Conservation (phyloP, 2,888 invertebrate species). For the Uropetala carovei region DNA sequence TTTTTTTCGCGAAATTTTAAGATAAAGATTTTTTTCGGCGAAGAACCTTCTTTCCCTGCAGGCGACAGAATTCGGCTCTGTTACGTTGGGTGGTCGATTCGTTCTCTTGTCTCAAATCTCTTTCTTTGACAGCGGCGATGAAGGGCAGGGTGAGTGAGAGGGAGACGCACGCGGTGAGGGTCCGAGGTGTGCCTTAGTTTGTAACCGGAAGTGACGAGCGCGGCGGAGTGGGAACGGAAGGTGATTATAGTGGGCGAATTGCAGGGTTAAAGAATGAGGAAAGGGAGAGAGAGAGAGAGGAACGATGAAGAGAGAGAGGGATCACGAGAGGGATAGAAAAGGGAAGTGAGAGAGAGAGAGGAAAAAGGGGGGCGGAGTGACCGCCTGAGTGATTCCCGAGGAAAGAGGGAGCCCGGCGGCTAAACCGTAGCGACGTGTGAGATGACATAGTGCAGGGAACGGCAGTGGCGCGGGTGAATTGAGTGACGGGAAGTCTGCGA, state of each 20-base stretch:
- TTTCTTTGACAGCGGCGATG: background rate
- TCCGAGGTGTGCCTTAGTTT: constrained; percentile 15
- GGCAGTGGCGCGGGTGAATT: constrained; percentile 17
- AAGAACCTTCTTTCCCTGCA: background rate
- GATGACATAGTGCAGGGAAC: constrained; percentile 36
- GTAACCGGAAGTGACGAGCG: constrained; percentile 55
- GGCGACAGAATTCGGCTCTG: background rate
- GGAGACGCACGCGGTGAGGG: background rate
- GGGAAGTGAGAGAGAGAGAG: background rate
- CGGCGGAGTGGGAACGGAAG: constrained; percentile 7
- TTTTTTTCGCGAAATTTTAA: too few species aligned
- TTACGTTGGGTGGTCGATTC: background rate
- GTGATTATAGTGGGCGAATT: constrained; percentile 9
- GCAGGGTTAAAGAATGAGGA: too few species aligned
- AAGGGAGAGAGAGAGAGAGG: background rate
- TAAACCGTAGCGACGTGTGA: constrained; percentile 34
- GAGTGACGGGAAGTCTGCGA: constrained; percentile 34
- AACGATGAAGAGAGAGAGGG: background rate
- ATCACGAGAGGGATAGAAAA: background rate
- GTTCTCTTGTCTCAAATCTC: background rate
- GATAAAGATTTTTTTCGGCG: too few species aligned
- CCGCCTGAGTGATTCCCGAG: background rate
- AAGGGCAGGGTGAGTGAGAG: background rate
- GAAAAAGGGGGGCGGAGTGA: background rate
- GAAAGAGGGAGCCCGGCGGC: constrained; percentile 2